A percentile compares a stretch with the other conserved stretches of the same genome.
These are phyloP conservation scores for Dermolepida albohirtum DNA, from an alignment of 2,888 invertebrate genomes.

Conservation along the genomic window DNA sequence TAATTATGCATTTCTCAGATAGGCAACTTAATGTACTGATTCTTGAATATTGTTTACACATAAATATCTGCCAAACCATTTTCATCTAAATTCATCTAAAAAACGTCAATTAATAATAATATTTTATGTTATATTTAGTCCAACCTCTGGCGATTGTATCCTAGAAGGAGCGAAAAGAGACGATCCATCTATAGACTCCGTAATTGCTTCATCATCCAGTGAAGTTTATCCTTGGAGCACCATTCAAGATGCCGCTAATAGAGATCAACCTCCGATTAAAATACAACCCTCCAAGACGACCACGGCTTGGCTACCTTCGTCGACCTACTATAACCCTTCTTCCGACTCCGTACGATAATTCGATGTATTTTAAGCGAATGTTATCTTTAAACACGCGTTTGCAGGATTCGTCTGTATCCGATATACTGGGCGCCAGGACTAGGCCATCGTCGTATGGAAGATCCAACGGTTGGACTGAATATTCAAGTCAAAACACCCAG, in stretches of 20 bases:
- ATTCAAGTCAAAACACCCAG: slow-evolving; percentile 47
- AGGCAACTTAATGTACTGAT: too few relatives aligned
- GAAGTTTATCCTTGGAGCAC: slow-evolving; percentile 62
- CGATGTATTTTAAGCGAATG: neutral
- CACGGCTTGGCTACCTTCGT: slow-evolving; percentile 54
- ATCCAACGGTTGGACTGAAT: slow-evolving; percentile 66
- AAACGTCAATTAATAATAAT: too few relatives aligned
- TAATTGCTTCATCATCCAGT: slow-evolving; percentile 58
- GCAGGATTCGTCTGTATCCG: slow-evolving; percentile 48
- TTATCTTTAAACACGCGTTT: slow-evolving; percentile 1
- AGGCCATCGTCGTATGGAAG: slow-evolving; percentile 67
- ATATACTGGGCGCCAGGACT: slow-evolving; percentile 58
- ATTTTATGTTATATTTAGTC: slow-evolving; percentile 43
- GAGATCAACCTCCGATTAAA: slow-evolving; percentile 52
- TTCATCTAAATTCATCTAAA: too few relatives aligned
- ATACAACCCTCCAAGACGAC: slow-evolving; percentile 52
- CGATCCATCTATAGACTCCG: slow-evolving; percentile 50
- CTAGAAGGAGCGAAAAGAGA: slow-evolving; percentile 8
- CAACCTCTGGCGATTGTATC: slow-evolving; percentile 61
- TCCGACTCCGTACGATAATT: slow-evolving; percentile 29
- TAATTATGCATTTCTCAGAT: too few relatives aligned
- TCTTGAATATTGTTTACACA: too few relatives aligned
- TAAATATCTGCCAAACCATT: too few relatives aligned
- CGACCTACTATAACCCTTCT: slow-evolving; percentile 41
- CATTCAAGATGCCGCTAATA: slow-evolving; percentile 52